Evolutionary conservation across 2,797 vertebrate genomes (phyloP), one percentile per base, ranked within the genome.

Genomic region (Mormyrus proboscirostris): DNA sequence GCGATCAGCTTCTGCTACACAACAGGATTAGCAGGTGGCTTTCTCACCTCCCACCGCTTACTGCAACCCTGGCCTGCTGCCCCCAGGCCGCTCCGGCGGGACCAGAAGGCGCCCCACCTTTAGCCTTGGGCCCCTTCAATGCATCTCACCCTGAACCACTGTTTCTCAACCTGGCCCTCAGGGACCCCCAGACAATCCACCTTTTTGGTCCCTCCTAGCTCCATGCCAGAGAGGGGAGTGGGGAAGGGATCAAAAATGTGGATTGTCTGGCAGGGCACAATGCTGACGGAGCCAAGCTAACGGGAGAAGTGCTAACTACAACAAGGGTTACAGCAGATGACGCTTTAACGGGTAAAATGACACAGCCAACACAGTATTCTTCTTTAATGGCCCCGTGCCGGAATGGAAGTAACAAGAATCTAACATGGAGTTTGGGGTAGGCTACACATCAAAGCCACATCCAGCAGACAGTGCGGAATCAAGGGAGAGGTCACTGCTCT

Each of bases 21-120:
- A 89, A 84, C 76, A 59, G 88, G 88, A 89, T 89, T 89, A 89
- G 53, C 38, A 33, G 22, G 14, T 47, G 29, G 69, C 73, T 76
- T 41, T 41, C 14, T 57, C 88, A 89, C 88, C 88, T 86, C 53
- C 88, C 41, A 19, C 88, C 57, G 57, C 53, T n/a, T 55, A 19
- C 50, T 14, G 10, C 53, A 5, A 41, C 76, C 53, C 50, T 76
- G 9, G 33, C 41, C 59, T n/a, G 2, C 88, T 2, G 51, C 88
- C 51, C 50, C 88, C 33, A 41, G 73, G 73, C 41, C 22, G 41
- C 41, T 44, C 16, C 16, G 0, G 53, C 16, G 2, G 19, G 22
- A 57, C 49, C 6, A 51, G 22, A 57, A 16, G 25, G 25, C 50
- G 14, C n/a, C 25, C 50, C 3, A 25, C 62, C 10, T 65, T 29